phyloP scores from a whole-genome alignment of 2,113 vertebrate genomes.

The Lynx canadensis region DNA sequence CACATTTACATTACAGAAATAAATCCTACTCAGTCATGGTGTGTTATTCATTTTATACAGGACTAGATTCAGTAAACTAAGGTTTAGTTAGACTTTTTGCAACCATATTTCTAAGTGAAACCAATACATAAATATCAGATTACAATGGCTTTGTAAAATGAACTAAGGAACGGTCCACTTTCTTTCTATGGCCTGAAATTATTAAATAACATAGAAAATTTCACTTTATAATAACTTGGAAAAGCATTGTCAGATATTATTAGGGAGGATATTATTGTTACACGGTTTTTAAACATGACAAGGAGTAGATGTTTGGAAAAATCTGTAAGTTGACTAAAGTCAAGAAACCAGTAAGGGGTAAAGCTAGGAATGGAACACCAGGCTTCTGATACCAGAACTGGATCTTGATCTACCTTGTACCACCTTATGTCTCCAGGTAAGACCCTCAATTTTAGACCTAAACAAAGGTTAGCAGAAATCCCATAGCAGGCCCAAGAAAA shows the following conservation, averaged over 20 bases:
- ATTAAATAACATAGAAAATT: constrained; percentile 25
- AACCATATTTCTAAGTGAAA: constrained; percentile 35
- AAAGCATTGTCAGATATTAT: not conserved
- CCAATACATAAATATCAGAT: constrained; percentile 39
- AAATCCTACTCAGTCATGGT: not conserved
- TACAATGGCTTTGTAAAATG: not conserved
- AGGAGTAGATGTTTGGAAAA: not conserved
- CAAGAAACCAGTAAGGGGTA: not conserved
- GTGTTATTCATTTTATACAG: constrained; percentile 18
- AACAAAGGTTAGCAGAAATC: not conserved
- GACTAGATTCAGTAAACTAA: not conserved
- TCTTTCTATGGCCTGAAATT: not conserved
- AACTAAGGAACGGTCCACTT: not conserved
- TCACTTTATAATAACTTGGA: not conserved
- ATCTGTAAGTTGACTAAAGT: not conserved
- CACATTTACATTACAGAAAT: constrained; percentile 26
- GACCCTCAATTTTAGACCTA: not conserved
- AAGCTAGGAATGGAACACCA: not conserved
- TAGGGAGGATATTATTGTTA: not conserved
- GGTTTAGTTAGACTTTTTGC: constrained; percentile 1
- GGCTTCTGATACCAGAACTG: not conserved
- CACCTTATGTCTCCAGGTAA: not conserved
- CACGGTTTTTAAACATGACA: not conserved
- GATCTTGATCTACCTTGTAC: not conserved
- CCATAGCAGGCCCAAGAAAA: not conserved